Evolutionary conservation across 2,113 vertebrate genomes (phyloP), one percentile per base, ranked within the genome.

Genomic region (Xenopus borealis): DNA sequence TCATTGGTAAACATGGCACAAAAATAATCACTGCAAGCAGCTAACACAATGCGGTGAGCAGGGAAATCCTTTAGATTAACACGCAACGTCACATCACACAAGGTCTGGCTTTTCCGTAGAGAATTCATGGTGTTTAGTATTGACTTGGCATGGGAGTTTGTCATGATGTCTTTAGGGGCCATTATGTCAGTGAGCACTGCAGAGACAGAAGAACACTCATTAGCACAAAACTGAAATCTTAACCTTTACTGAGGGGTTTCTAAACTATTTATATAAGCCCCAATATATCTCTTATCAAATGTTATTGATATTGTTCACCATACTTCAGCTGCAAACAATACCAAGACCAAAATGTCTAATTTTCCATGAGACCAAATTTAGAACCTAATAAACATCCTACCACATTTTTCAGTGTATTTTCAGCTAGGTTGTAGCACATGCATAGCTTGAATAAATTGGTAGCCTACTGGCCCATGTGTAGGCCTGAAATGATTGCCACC

Each of bases 1-100:
- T 99, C 97, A 78, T 95, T 98, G 52, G 96, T 99, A 88, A 99
- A 99, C 97, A 99, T 99, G 86, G 97, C 97, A 83, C 97, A 99
- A 84, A 99, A 99, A 83, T 99, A 99, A 80, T 98, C 96, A 18
- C 97, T 99, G 88, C 97, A 99, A 78, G 97, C 97, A 2, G 97
- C 97, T 85, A 99, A 85, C 78, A 99, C 97, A 30, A 99, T 98
- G 66, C 97, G 94, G 79, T 99, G 97, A 47, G 96, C 96, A 5
- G 97, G 96, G 72, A 99, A 99, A 81, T 98, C 95, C 44, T 95
- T 93, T 85, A 92, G 94, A 75, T 98, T 95, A 74, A 99, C 96
- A 75, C 94, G 92, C 80, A 99, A 86, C 0, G 97, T 99, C 88
- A 99, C 97, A 57, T 99, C 97, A 68, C 97, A 99, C 61, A 99